Evolutionary conservation across 2,113 vertebrate genomes (phyloP), one percentile per base, ranked within the genome.

Genomic region (Nycticorax nycticorax): DNA sequence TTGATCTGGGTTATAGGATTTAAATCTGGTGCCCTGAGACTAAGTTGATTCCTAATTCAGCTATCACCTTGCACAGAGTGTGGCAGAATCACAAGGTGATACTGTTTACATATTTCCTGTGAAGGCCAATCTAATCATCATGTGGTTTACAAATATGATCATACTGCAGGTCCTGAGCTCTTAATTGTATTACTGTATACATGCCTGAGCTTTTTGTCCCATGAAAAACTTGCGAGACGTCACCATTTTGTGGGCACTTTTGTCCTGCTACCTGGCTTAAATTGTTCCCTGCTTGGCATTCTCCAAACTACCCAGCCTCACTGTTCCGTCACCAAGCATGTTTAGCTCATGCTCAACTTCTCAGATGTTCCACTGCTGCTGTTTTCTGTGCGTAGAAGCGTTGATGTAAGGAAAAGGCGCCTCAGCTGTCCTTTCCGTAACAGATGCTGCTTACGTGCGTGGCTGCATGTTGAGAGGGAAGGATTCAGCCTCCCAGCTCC

Each of bases 291-390:
- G 69, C 32, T 52, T 76, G 39, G 41, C 67, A 59, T 32, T 22
- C 37, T 41, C 60, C 0, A 0, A 90, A 52, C 56, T 14, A 50
- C 28, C 30, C 53, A 52, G 71, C 35, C 63, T 3, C 2, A 1
- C 41, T 57, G 3, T 23, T 62, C 55, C 53, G 27, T 59, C 37
- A 50, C 14, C 14, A 45, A 1, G 3, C 9, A 41, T 6, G 13
- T 26, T 89, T 21, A 60, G 48, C 67, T 80, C 62, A 72, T 0
- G 0, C 20, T 68, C 52, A 75, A 3, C 47, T 83, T 64, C 48
- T 56, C 79, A n/a, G 12, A 11, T 39, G 53, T 57, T 75, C 59
- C 43, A 14, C 18, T 68, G 71, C 43, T 88, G n/a, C 11, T 72
- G 24, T 63, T 26, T 82, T 45, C 56, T 76, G 37, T 23, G 18